Evolutionary conservation across 2,888 invertebrate species (phyloP).

Genomic region (Acrobasis consociella): DNA sequence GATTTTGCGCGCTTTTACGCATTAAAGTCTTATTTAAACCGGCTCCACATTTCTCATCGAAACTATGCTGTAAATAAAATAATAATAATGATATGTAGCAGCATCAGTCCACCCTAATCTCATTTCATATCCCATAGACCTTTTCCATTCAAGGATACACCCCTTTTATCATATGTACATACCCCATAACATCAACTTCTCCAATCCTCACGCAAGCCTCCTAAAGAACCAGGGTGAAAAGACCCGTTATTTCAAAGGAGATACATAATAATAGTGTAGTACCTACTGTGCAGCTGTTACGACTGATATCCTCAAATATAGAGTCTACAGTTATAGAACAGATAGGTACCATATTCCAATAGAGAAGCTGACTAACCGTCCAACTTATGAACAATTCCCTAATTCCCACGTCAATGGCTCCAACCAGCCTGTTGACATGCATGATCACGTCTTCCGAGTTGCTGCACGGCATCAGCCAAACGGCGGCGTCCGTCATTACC

Average conservation of each 20-base stretch:
- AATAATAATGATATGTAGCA: too few relatives aligned
- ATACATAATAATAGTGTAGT: too few relatives aligned
- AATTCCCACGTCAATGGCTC: constrained; percentile 81
- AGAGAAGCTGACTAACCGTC: constrained; percentile 55
- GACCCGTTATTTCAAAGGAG: too few relatives aligned
- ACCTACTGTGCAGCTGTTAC: too few relatives aligned
- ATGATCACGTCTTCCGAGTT: constrained; percentile 87
- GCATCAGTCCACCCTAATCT: too few relatives aligned
- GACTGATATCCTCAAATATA: too few relatives aligned
- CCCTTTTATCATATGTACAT: too few relatives aligned
- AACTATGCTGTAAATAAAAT: constrained; percentile 65
- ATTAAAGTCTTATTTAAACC: constrained; percentile 88
- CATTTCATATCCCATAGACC: too few relatives aligned
- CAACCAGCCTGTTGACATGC: constrained; percentile 85
- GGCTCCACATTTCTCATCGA: constrained; percentile 82
- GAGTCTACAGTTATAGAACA: background rate
- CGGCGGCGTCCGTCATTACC: constrained; percentile 86
- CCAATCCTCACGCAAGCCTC: too few relatives aligned
- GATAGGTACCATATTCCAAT: background rate
- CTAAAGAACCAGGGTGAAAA: too few relatives aligned
- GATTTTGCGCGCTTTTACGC: constrained; percentile 84
- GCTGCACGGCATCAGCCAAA: constrained; percentile 90
- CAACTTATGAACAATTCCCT: constrained; percentile 73
- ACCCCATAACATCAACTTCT: too few relatives aligned
- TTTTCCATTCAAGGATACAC: too few relatives aligned